phyloP scores from a whole-genome alignment of 2,113 vertebrate species.

The Cyanoderma ruficeps region DNA sequence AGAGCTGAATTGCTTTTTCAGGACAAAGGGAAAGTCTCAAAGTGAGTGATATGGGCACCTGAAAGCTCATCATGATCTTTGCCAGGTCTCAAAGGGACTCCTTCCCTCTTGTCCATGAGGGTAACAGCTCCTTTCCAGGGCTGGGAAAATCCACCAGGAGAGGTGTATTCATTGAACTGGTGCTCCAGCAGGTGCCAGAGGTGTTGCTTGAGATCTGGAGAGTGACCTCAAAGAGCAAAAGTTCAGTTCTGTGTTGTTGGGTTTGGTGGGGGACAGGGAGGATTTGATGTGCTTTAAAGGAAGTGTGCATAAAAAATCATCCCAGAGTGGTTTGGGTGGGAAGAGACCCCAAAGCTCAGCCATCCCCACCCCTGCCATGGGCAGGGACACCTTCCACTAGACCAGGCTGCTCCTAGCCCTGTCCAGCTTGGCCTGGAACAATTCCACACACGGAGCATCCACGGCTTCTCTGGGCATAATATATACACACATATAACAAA shows the following conservation, averaged over 20 bases:
- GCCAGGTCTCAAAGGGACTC: not conserved
- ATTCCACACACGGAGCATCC: not conserved
- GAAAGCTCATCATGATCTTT: not conserved
- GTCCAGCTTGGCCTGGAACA: not conserved
- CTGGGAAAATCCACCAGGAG: not conserved
- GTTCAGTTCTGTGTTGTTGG: not conserved
- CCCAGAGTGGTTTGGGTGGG: not conserved
- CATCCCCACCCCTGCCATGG: not conserved
- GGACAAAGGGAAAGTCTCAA: not conserved
- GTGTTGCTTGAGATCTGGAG: not conserved
- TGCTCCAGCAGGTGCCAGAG: not conserved
- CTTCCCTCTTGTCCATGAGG: not conserved
- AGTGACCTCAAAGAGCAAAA: not conserved
- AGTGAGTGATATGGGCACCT: accelerated
- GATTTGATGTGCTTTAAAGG: not conserved
- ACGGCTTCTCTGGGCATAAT: not conserved
- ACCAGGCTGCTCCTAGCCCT: not conserved
- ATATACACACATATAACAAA: not conserved
- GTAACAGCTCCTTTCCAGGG: not conserved
- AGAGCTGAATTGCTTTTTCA: not conserved
- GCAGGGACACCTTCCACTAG: not conserved
- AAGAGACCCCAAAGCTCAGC: not conserved
- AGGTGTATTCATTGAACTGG: accelerated
- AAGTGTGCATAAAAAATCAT: not conserved
- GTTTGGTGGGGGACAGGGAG: not conserved